phyloP scores from a whole-genome alignment of 2,113 vertebrate species.

The Beaufortia kweichowensis region DNA sequence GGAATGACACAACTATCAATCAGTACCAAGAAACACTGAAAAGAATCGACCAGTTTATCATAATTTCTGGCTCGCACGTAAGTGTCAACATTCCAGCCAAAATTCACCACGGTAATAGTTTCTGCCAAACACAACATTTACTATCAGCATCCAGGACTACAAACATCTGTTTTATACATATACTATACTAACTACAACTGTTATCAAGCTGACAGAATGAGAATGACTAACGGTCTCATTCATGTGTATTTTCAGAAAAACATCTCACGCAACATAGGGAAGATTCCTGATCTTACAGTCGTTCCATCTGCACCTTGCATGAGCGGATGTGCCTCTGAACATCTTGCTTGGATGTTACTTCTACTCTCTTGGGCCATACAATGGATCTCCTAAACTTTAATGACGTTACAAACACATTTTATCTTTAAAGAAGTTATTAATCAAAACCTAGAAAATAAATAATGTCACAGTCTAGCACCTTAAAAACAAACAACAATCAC shows the following conservation, averaged over 20 bases:
- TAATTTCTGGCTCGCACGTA: constrained; percentile 30
- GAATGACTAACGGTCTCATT: background rate
- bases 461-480: no score
- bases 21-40: constrained; percentile 62
- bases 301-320: constrained; percentile 14
- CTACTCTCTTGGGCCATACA: constrained; percentile 4
- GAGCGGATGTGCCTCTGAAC: background rate
- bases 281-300: constrained; percentile 36
- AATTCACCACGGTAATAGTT: background rate
- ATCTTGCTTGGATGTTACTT: background rate
- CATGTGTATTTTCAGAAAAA: constrained; percentile 11
- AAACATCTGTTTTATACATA: no score
- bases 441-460: no score
- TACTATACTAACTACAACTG: no score
- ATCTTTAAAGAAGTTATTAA: no score
- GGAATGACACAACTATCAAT: constrained; percentile 31
- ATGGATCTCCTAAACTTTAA: background rate
- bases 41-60: constrained; percentile 46
- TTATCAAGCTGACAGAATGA: no score
- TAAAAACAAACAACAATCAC: no score
- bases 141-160: no score
- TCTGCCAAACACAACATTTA: no score
- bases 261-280: background rate
- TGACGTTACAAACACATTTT: no score
- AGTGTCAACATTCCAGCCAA: constrained; percentile 35